These are phyloP conservation scores for Chrysogorgia sp. DNA, from an alignment of 92 coral and sea anemone species.

Conservation along the genomic window DNA sequence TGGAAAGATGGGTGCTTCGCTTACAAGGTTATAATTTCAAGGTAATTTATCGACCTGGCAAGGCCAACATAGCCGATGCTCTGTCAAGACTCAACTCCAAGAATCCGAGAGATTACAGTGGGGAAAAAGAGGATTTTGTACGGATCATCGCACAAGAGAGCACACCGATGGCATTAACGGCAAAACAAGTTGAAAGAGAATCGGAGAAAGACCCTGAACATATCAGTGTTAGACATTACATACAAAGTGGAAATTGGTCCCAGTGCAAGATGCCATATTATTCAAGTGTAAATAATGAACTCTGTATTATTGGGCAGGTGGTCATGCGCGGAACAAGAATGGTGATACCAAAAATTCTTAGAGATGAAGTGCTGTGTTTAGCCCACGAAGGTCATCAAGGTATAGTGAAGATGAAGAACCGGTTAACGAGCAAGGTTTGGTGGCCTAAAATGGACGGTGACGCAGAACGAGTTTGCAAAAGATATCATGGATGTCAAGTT, in stretches of 20 bases:
- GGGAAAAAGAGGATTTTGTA: constrained; percentile 61
- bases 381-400: too few species aligned
- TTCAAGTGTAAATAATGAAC: constrained; percentile 26
- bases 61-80: constrained; percentile 49
- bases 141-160: constrained; percentile 52
- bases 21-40: constrained; percentile 44
- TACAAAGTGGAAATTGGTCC: constrained; percentile 7
- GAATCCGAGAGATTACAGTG: constrained; percentile 59
- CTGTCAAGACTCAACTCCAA: constrained; percentile 54
- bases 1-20: constrained; percentile 56
- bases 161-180: constrained; percentile 63
- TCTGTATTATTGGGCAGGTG: constrained; percentile 9
- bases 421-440: constrained; percentile 53
- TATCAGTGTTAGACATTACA: too few species aligned
- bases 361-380: neutral
- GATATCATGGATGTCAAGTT: constrained; percentile 55
- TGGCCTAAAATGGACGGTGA: constrained; percentile 56
- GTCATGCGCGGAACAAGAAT: constrained; percentile 42
- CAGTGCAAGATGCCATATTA: constrained; percentile 23
- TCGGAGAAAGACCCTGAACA: constrained; percentile 56
- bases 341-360: constrained; percentile 10
- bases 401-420: too few species aligned
- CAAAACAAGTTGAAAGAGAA: constrained; percentile 59
- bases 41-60: constrained; percentile 49
- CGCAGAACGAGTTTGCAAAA: constrained; percentile 48